Base-by-base conservation (phyloP, 2,797 vertebrate genomes). In the Apogon talboti region DNA sequence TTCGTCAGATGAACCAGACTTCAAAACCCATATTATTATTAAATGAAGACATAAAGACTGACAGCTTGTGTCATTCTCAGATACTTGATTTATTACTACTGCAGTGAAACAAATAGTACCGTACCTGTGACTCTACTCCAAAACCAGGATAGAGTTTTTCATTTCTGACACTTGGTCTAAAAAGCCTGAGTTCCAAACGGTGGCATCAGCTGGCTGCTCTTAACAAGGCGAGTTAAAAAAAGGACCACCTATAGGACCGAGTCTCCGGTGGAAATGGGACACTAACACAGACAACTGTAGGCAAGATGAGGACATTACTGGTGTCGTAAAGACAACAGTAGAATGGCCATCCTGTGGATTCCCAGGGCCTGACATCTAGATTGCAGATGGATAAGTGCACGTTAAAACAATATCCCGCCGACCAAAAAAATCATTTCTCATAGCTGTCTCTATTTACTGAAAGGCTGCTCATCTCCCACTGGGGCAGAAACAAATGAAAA, bases 401-500 rank as follows among this genome's bases (percentile, higher is more conserved):
- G 95, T 97, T 98, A 98, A 97, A 97, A 98, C 96, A 96, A 96
- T 96, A 98, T 98, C 95, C 95, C 89, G 93, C 94, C 92, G 93
- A 96, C 95, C 74, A 59, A 83, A 95, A 94, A 96, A 95, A 96
- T 95, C 93, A 96, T 96, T 98, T 98, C 96, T 98, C 95, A 96
- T 97, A 96, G 97, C 96, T 87, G 94, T 95, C 96, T 96, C 96
- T 96, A 96, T 98, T 98, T 98, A 97, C 96, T 92, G 95, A 96
- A 95, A 96, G 94, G 94, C 95, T 94, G 94, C 95, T 96, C 90
- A 88, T 95, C 95, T 97, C 97, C 96, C 96, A 95, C 94, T 95
- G 95, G 96, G 95, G 94, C 92, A 89, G 94, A 96, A 96, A 96
- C 95, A 97, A 97, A 98, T 99, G 97, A 99, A 98, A 98, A 98